phyloP scores from a whole-genome alignment of 2,888 invertebrate species.

The Orthosia incerta region DNA sequence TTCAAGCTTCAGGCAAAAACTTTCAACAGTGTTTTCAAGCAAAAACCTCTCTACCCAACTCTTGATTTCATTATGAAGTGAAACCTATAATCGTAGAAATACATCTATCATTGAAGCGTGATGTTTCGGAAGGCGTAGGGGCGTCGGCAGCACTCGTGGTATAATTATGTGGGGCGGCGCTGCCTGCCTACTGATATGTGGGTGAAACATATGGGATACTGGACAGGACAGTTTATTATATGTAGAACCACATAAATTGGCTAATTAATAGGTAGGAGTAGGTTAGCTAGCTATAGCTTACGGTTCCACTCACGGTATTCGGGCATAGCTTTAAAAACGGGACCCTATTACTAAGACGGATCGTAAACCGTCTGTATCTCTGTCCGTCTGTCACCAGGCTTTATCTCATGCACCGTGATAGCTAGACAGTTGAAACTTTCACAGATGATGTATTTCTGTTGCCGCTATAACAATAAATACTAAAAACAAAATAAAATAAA shows the following conservation, averaged over 20 bases:
- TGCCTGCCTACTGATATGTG: constrained; percentile 58
- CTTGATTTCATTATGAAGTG: constrained; percentile 29
- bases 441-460: too few relatives aligned
- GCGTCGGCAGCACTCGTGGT: constrained; percentile 61
- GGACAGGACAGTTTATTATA: constrained; percentile 7
- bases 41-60: background rate
- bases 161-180: constrained; percentile 74
- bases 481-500: too few relatives aligned
- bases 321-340: too few relatives aligned
- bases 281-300: background rate
- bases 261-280: constrained; percentile 20
- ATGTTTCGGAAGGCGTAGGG: constrained; percentile 57
- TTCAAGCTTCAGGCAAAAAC: too few relatives aligned
- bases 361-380: too few relatives aligned
- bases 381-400: too few relatives aligned
- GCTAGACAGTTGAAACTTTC: too few relatives aligned
- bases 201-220: constrained; percentile 28
- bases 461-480: too few relatives aligned
- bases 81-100: constrained; percentile 36
- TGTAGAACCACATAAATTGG: constrained; percentile 23
- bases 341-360: too few relatives aligned
- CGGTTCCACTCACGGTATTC: too few relatives aligned
- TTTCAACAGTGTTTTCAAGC: too few relatives aligned
- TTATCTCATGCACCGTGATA: too few relatives aligned
- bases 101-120: constrained; percentile 45